Percentiles rank a stretch among this genome's conserved stretches.
Evolutionary conservation across 2,888 invertebrate species (phyloP).

Genomic region (Halictus ligatus): DNA sequence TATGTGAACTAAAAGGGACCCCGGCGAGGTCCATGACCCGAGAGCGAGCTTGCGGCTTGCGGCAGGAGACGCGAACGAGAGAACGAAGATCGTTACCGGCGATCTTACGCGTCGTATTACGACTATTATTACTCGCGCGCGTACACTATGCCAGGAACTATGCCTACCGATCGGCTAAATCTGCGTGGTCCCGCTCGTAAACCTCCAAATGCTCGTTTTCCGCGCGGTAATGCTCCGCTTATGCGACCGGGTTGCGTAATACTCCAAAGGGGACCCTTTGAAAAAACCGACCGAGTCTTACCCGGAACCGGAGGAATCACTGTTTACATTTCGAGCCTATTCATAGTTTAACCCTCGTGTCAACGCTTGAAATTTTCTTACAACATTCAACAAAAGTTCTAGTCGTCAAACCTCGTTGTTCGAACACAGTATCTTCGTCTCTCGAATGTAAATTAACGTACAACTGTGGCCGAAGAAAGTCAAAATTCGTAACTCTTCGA

Average conservation of each 20-base stretch:
- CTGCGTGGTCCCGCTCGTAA: slow-evolving; percentile 36
- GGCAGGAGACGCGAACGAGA: slow-evolving; percentile 56
- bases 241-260: slow-evolving; percentile 42
- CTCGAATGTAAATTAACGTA: too few species aligned
- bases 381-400: neutral
- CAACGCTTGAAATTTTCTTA: neutral
- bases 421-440: neutral
- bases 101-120: slow-evolving; percentile 69
- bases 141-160: slow-evolving; percentile 60
- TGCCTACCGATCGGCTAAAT: slow-evolving; percentile 56
- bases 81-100: slow-evolving; percentile 63
- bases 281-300: neutral
- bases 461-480: too few species aligned
- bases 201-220: slow-evolving; percentile 40
- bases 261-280: neutral
- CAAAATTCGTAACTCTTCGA: neutral
- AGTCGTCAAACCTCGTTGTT: neutral
- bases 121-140: slow-evolving; percentile 71
- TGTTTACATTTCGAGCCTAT: neutral
- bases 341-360: neutral
- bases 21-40: slow-evolving; percentile 71
- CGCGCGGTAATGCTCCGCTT: neutral
- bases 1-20: slow-evolving; percentile 60
- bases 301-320: neutral
- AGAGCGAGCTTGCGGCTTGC: slow-evolving; percentile 34